These are phyloP conservation scores for Drosophila subquinaria DNA, from an alignment of 2,888 invertebrate genomes.

Conservation along the genomic window DNA sequence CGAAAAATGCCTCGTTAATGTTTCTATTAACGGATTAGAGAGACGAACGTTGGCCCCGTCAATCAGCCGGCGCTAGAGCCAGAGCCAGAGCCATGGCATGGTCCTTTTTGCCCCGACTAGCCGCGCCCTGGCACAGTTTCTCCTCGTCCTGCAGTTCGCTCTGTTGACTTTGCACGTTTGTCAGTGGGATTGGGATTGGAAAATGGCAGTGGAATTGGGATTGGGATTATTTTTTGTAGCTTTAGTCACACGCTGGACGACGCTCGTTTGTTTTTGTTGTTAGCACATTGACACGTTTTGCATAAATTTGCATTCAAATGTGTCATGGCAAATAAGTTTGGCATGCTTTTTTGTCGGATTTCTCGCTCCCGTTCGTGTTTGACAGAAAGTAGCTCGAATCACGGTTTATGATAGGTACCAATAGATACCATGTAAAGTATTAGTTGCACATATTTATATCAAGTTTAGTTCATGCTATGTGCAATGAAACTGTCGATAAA, in stretches of 20 bases:
- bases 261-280: slow-evolving; percentile 66
- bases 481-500: not conserved
- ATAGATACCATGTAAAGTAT: slow-evolving; percentile 9
- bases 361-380: slow-evolving; percentile 29
- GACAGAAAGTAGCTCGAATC: slow-evolving; percentile 38
- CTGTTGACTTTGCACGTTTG: slow-evolving; percentile 45
- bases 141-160: slow-evolving; percentile 3
- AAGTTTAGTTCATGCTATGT: not conserved
- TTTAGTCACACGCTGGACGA: slow-evolving; percentile 55
- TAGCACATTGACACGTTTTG: slow-evolving; percentile 83
- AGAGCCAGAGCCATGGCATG: slow-evolving; percentile 30
- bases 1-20: slow-evolving; percentile 82
- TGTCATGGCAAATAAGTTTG: slow-evolving; percentile 49
- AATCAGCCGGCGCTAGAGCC: slow-evolving; percentile 48
- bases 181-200: slow-evolving; percentile 2
- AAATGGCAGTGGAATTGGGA: slow-evolving; percentile 5
- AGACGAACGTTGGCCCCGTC: slow-evolving; percentile 59
- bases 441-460: not conserved
- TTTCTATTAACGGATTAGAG: slow-evolving; percentile 84
- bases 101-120: slow-evolving; percentile 6
- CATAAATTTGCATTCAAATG: slow-evolving; percentile 81
- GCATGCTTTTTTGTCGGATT: slow-evolving; percentile 14
- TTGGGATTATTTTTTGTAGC: slow-evolving; percentile 28
- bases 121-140: slow-evolving; percentile 30
- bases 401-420: not conserved